A percentile compares a stretch with the other conserved stretches of the same genome.
phyloP scores from a whole-genome alignment of 2,113 vertebrate genomes.

The Chamaetylas fuelleborni region DNA sequence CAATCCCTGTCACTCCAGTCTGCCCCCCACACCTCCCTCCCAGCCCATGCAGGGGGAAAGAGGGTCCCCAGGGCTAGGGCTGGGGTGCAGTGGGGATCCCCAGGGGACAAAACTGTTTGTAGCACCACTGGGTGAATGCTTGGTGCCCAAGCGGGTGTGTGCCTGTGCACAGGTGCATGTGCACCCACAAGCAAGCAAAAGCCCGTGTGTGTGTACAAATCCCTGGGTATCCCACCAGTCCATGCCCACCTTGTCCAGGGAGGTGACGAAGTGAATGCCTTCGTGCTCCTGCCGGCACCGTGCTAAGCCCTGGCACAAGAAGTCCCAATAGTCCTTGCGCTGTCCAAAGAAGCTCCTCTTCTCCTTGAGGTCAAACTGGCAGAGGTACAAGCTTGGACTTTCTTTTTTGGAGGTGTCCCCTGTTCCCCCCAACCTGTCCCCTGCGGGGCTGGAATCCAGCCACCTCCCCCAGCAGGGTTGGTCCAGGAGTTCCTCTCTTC shows the following conservation, averaged over 20 bases:
- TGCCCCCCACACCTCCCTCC: rapidly evolving
- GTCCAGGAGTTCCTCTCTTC: rapidly evolving
- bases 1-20: not conserved
- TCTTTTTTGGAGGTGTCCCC: not conserved
- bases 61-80: not conserved
- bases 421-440: not conserved
- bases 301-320: constrained; percentile 62
- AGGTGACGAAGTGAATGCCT: constrained; percentile 30
- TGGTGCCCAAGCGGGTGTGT: not conserved
- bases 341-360: constrained; percentile 73
- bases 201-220: rapidly evolving
- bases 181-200: not conserved
- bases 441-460: not conserved
- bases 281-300: constrained; percentile 5
- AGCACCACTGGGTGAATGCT: rapidly evolving
- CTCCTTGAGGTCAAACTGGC: constrained; percentile 77
- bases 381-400: not conserved
- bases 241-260: constrained; percentile 66
- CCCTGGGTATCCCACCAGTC: not conserved
- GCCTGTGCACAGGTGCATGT: rapidly evolving
- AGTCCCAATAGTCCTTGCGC: constrained; percentile 79
- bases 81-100: not conserved
- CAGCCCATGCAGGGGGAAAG: not conserved
- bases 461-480: not conserved
- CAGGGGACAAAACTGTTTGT: not conserved